Evolutionary conservation across 1,140 invertebrate species (phyloP), one percentile per base, ranked within the genome.

Genomic region (Drosophila pseudoananassae): DNA sequence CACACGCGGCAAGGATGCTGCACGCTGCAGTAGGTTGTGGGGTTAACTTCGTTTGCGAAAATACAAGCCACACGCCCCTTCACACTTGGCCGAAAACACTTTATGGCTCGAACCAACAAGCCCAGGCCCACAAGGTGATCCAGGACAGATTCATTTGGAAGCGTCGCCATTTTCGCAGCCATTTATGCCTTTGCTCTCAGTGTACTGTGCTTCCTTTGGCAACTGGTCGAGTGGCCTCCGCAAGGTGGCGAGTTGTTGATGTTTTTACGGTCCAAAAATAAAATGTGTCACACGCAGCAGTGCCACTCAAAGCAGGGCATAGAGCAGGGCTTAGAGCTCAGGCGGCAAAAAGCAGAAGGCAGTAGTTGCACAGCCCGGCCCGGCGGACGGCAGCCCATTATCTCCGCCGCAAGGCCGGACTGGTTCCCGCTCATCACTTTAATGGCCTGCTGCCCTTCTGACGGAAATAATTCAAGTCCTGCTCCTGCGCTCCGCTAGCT

Each of bases 31-130:
- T 76, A 70, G 78, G 77, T 85, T 81, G 77, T 71, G 82, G 69
- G 80, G 80, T 90, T 90, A 78, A 90, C 80, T 88, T 83, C 76
- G 83, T 83, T 88, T 78, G 61, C 55, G 10, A 58, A 65, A 88
- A 75, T 87, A 83, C 83, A 78, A 58, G 61, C 59, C 47, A 36
- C 14, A 52, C 29, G 10, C 36, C 46, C 25, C n/a, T 46, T 27
- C 12, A 14, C 15, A 25, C 33, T 29, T 55, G 20, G 15, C 40
- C 31, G 23, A 46, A 46, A 36, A n/a, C 33, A 12, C 10, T 4
- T 2, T 36, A 1, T 8, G 8, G 8, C 9, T 3, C 3, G 17
- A 20, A 20, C 17, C 17, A 20, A 20, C 17, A 20, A 20, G 17
- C 17, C 17, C 17, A 20, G 20, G 3, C 20, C 20, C 20, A 20